Evolutionary conservation across 2,113 vertebrate genomes (phyloP).

Genomic region (Pomatostomus ruficeps): DNA sequence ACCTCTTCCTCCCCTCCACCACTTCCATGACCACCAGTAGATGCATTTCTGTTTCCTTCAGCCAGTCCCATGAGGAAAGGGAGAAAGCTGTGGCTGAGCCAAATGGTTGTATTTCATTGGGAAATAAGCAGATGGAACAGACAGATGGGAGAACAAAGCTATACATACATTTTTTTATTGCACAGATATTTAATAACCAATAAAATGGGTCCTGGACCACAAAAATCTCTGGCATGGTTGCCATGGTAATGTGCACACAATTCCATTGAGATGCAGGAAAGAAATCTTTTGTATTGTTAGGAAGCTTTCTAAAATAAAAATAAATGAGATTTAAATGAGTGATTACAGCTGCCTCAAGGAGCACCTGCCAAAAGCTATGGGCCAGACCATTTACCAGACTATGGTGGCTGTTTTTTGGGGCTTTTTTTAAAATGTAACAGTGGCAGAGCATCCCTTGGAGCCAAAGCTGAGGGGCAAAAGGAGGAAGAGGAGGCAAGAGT

Average conservation of each 20-base stretch:
- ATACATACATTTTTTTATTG: constrained; percentile 12
- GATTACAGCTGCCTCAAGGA: background rate
- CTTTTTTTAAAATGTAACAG: background rate
- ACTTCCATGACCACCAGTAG: background rate
- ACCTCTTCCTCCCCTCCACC: background rate
- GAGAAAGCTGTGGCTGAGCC: background rate
- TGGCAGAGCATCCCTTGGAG: background rate
- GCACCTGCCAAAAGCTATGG: constrained; percentile 6
- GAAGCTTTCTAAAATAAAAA: constrained; percentile 27
- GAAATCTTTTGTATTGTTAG: constrained; percentile 12
- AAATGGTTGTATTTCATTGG: background rate
- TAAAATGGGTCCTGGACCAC: constrained; percentile 23
- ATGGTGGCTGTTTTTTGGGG: accelerated
- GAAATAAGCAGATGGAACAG: constrained; percentile 34
- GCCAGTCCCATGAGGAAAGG: background rate
- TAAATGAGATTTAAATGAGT: constrained; percentile 32
- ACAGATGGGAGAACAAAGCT: constrained; percentile 42
- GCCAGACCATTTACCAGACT: background rate
- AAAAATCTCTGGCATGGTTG: constrained; percentile 25
- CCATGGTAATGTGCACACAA: constrained; percentile 31
- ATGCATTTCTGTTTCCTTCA: background rate
- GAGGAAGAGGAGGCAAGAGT: background rate
- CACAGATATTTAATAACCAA: constrained; percentile 46
- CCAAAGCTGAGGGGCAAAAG: background rate
- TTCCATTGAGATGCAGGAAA: background rate